A percentile compares a stretch with the other conserved stretches of the same genome.
phyloP scores from a whole-genome alignment of 2,888 invertebrate genomes.

The Pantelozetes paolii region DNA sequence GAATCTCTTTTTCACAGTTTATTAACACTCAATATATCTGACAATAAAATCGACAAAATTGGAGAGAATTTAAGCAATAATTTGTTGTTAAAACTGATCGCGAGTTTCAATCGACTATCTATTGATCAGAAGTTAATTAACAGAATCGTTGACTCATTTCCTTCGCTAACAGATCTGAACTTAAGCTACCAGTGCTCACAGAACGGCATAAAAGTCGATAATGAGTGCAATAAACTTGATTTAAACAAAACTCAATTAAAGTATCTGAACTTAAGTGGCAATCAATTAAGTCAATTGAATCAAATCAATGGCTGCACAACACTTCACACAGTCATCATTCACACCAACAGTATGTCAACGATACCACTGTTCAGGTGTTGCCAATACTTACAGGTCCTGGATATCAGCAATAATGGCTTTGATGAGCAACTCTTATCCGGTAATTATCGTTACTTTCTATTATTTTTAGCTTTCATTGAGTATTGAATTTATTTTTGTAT shows the following conservation, averaged over 20 bases:
- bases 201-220: not conserved
- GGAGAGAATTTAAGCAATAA: slow-evolving; percentile 5
- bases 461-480: not conserved
- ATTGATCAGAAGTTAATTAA: slow-evolving; percentile 17
- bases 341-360: not conserved
- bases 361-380: slow-evolving; percentile 22
- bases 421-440: slow-evolving; percentile 18
- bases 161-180: slow-evolving; percentile 8
- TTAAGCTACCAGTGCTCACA: slow-evolving; percentile 12
- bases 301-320: not conserved
- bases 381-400: slow-evolving; percentile 12
- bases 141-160: slow-evolving; percentile 26
- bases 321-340: slow-evolving; percentile 17
- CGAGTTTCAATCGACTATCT: slow-evolving; percentile 15
- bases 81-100: slow-evolving; percentile 27
- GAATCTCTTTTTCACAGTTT: slow-evolving; percentile 2
- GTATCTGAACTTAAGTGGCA: slow-evolving; percentile 17
- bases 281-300: slow-evolving; percentile 31
- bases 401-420: slow-evolving; percentile 19
- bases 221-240: slow-evolving; percentile 24
- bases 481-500: not conserved
- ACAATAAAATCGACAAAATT: slow-evolving; percentile 16
- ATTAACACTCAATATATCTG: slow-evolving; percentile 12
- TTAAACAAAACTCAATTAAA: not conserved
- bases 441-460: not conserved